Base-by-base conservation (phyloP, 2,113 vertebrate genomes). In the Erythrolamprus reginae region DNA sequence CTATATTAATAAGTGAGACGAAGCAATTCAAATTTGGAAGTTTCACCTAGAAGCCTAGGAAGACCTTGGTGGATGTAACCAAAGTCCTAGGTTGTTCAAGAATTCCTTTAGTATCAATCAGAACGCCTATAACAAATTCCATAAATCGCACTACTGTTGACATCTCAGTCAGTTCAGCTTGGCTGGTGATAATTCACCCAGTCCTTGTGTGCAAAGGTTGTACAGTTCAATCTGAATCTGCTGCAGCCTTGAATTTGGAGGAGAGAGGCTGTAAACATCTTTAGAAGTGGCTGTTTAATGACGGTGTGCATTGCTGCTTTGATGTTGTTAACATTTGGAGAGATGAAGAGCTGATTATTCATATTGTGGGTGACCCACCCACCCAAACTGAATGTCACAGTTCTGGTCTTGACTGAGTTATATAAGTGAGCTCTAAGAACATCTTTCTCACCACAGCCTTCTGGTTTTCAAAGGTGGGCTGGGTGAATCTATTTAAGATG, bases 311-410 rank as follows among this genome's bases (percentile, higher is more conserved):
- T 45, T 50, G 38, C 85, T 88, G 56, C 56, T 58, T 33, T 70
- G 61, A n/a, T 88, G 65, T 51, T 91, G 24, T 91, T 91, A 91
- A 84, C 77, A 91, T 48, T n/a, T 65, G 33, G 84, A 88, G 33
- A 86, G 47, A 42, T 91, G 45, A 84, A 84, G 47, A 65, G n/a
- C 23, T 50, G 58, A 55, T 65, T 88, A 91, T 61, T 56, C 53
- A 82, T 19, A 55, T 28, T 17, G 23, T 2, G 48, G 45, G 28
- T 3, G 3, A 23, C 1, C 9, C 19, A 26, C 56, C n/a, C n/a
- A n/a, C 12, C 61, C 61, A 65, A 65, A 65, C 61, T 33, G 45
- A 77, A 85, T 21, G 28, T 61, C 26, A 24, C 26, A 33, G 26
- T 38, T 38, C 26, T 85, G 19, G 26, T 86, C 26, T 15, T 51